These are phyloP conservation scores for Nemotelus pantherinus DNA, from an alignment of 2,888 invertebrate genomes.

Conservation along the genomic window DNA sequence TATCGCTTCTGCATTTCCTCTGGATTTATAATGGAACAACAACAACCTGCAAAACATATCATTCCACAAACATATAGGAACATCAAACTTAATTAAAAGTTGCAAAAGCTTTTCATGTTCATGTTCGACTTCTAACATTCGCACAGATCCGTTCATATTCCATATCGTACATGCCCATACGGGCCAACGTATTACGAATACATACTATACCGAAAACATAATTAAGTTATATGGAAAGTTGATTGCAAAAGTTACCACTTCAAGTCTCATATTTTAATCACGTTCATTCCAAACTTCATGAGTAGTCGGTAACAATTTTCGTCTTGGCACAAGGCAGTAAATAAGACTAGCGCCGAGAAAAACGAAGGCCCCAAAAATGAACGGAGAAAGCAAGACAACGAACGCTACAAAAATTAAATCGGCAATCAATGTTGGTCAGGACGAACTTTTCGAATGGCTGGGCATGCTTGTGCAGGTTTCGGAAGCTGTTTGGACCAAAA, in stretches of 20 bases:
- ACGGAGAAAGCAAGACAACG: no score
- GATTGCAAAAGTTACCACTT: slow-evolving; percentile 40
- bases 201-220: not conserved
- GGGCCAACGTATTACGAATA: no score
- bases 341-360: not conserved
- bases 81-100: slow-evolving; percentile 34
- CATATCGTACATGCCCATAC: no score
- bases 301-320: slow-evolving; percentile 33
- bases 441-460: no score
- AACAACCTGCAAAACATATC: slow-evolving; percentile 3
- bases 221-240: slow-evolving; percentile 41
- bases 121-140: not conserved
- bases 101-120: slow-evolving; percentile 24
- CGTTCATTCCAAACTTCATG: slow-evolving; percentile 31
- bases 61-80: slow-evolving; percentile 15
- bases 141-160: not conserved
- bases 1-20: no score
- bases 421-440: no score
- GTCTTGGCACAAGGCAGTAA: slow-evolving; percentile 24
- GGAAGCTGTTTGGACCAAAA: no score
- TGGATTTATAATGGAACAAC: not conserved
- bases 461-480: no score
- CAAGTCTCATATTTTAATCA: slow-evolving; percentile 38
- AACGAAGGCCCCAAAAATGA: not conserved
- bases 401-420: no score